A percentile compares a stretch with the other conserved stretches of the same genome.
phyloP scores from a whole-genome alignment of 1,140 invertebrate species.

The Lasaia peninsularis region DNA sequence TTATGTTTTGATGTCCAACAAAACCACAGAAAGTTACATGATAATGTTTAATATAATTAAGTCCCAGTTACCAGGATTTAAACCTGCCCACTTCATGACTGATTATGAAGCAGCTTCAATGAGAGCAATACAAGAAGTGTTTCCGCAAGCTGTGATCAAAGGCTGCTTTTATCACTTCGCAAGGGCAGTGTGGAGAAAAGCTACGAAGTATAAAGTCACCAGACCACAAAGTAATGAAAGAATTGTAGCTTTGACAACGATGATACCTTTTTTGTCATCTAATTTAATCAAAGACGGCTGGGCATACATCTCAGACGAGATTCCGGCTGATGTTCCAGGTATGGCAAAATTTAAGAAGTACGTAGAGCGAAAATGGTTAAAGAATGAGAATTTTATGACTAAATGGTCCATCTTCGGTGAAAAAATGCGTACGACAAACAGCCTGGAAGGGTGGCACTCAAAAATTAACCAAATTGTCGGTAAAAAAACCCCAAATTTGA shows the following conservation, averaged over 20 bases:
- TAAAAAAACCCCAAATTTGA: constrained; percentile 1
- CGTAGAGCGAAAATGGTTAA: background rate
- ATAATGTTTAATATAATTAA: constrained; percentile 6
- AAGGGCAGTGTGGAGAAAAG: constrained; percentile 6
- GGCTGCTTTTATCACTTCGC: constrained; percentile 8
- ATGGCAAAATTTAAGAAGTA: constrained; percentile 5
- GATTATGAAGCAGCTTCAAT: constrained; percentile 9
- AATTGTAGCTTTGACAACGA: constrained; percentile 11
- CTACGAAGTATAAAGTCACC: constrained; percentile 6
- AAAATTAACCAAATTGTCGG: constrained; percentile 6
- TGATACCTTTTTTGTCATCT: constrained; percentile 6
- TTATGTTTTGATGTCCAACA: constrained; percentile 5
- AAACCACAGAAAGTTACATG: constrained; percentile 7
- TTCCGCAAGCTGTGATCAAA: constrained; percentile 5
- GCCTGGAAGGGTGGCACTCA: background rate
- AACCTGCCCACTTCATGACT: constrained; percentile 8
- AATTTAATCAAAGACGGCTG: constrained; percentile 10
- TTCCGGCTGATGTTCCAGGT: constrained; percentile 3
- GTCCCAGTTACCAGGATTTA: constrained; percentile 3
- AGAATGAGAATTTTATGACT: constrained; percentile 1
- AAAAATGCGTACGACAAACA: background rate
- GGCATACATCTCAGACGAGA: constrained; percentile 8
- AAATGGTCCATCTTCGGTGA: constrained; percentile 3
- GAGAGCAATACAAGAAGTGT: constrained; percentile 9
- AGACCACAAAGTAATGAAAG: constrained; percentile 4